Percentiles rank a stretch among this genome's conserved stretches.
Conservation (phyloP, 2,113 vertebrate species). For the Crypturellus undulatus region DNA sequence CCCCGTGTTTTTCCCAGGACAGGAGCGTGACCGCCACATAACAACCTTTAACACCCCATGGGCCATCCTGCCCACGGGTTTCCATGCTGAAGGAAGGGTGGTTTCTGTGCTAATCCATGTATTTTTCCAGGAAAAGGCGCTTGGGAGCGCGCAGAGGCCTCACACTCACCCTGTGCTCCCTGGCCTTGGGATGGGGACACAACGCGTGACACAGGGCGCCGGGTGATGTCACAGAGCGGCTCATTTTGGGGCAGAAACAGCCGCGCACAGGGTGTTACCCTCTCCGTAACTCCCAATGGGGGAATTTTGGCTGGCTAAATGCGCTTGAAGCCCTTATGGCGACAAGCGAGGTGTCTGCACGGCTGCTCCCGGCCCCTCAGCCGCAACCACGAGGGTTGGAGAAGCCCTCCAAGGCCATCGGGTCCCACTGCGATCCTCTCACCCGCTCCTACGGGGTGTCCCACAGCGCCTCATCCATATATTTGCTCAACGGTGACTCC, state of each 20-base stretch:
- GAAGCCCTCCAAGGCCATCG: too few species aligned
- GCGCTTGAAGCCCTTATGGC: accelerated
- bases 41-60: not conserved
- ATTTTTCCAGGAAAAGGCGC: not conserved
- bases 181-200: too few species aligned
- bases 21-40: accelerated
- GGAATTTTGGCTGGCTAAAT: too few species aligned
- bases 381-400: too few species aligned
- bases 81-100: not conserved
- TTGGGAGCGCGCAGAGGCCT: not conserved
- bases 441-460: too few species aligned
- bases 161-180: not conserved
- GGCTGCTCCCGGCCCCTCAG: not conserved
- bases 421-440: too few species aligned
- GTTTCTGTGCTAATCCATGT: not conserved
- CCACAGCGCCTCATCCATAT: too few species aligned
- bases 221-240: not conserved
- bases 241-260: accelerated
- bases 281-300: accelerated
- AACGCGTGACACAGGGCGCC: accelerated
- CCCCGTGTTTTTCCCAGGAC: not conserved
- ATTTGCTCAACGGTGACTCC: too few species aligned
- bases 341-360: not conserved
- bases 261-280: not conserved
- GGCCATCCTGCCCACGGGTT: accelerated